phyloP scores from a whole-genome alignment of 2,888 invertebrate species.

The Scotopteryx bipunctaria region DNA sequence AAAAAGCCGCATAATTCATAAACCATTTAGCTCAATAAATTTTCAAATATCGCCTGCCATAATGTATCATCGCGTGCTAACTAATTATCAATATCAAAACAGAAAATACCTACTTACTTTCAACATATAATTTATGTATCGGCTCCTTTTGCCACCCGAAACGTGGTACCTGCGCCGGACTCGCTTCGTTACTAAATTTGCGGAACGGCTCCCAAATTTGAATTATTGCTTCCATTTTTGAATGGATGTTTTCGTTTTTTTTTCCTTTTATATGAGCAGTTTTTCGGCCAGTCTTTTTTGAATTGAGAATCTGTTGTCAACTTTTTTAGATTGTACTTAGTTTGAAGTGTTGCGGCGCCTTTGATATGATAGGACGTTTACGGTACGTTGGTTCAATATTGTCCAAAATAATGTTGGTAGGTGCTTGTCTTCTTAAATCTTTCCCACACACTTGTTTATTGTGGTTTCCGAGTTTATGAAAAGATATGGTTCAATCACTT shows the following conservation, averaged over 20 bases:
- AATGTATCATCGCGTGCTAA: slow-evolving; percentile 25
- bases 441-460: slow-evolving; percentile 19
- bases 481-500: not conserved
- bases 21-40: slow-evolving; percentile 2
- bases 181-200: slow-evolving; percentile 77
- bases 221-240: slow-evolving; percentile 58
- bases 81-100: slow-evolving; percentile 31
- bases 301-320: not conserved
- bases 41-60: slow-evolving; percentile 11
- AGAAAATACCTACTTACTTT: slow-evolving; percentile 21
- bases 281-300: slow-evolving; percentile 16
- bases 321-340: not conserved
- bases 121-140: slow-evolving; percentile 32
- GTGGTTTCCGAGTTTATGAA: slow-evolving; percentile 6
- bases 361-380: slow-evolving; percentile 18
- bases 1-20: slow-evolving; percentile 5
- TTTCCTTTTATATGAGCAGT: slow-evolving; percentile 9
- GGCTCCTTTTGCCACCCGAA: slow-evolving; percentile 51
- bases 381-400: slow-evolving; percentile 13
- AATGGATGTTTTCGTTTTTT: too few species aligned
- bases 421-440: not conserved
- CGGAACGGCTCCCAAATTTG: slow-evolving; percentile 69
- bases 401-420: slow-evolving; percentile 5
- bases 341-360: slow-evolving; percentile 17
- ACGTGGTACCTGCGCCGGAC: slow-evolving; percentile 42